Percentiles rank a stretch among this genome's conserved stretches.
Conservation (phyloP, 2,797 vertebrate genomes). For the Cuculus canorus region DNA sequence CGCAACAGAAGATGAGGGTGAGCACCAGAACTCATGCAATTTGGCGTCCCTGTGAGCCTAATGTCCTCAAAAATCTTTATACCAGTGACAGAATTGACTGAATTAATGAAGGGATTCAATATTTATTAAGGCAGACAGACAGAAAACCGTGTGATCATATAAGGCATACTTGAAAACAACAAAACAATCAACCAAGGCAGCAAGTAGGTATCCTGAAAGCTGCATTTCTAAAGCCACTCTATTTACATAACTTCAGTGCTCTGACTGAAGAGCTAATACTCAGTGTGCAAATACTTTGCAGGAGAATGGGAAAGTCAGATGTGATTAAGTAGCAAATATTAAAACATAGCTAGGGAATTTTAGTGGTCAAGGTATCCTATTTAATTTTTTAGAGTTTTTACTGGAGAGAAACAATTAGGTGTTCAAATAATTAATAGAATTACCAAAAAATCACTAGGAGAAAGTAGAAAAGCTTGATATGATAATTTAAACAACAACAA, state of each 20-base stretch:
- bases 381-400: neutral
- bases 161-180: neutral
- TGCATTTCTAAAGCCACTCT: neutral
- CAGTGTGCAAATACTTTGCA: neutral
- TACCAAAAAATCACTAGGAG: neutral
- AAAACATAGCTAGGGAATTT: neutral
- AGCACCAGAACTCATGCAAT: neutral
- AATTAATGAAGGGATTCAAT: neutral
- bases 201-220: neutral
- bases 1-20: neutral
- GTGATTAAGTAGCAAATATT: neutral
- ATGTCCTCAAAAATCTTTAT: neutral
- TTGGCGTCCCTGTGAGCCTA: neutral
- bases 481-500: neutral
- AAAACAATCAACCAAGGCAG: neutral
- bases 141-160: fast-evolving
- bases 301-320: neutral
- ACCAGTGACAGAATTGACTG: neutral
- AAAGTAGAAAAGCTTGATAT: neutral
- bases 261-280: neutral
- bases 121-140: neutral
- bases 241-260: neutral
- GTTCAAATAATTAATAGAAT: neutral
- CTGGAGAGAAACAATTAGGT: neutral
- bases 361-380: neutral